Conservation (phyloP, 1,140 invertebrate genomes). For the Probaryconus sp. region DNA sequence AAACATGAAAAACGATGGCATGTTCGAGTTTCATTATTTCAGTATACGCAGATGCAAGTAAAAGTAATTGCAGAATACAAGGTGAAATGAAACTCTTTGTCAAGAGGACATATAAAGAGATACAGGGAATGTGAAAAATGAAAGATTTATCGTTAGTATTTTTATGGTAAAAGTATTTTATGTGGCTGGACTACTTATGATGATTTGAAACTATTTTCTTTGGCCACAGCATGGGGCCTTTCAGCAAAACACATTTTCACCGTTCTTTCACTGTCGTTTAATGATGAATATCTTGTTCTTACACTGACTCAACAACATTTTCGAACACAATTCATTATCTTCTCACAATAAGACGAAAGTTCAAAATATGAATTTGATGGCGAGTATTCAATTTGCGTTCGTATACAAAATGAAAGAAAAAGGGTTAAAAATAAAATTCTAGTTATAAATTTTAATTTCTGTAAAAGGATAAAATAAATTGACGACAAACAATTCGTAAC, state of each 20-base stretch:
- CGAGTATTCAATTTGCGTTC: too few species aligned
- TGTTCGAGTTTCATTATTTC: conserved; percentile 23
- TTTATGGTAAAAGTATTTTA: conserved; percentile 5
- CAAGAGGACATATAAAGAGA: conserved; percentile 20
- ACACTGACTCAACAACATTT: too few species aligned
- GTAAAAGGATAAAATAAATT: too few species aligned
- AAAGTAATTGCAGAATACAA: conserved; percentile 6
- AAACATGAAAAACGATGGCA: conserved; percentile 30
- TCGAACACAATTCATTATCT: too few species aligned
- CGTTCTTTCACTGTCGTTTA: too few species aligned
- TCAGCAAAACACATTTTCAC: neutral
- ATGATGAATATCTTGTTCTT: too few species aligned
- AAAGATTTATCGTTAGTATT: conserved; percentile 4
- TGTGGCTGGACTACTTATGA: neutral
- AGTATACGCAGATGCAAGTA: neutral
- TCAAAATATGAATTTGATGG: too few species aligned
- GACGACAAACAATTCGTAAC: too few species aligned
- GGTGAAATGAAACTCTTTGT: conserved; percentile 1
- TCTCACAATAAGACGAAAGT: too few species aligned
- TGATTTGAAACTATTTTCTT: conserved; percentile 1
- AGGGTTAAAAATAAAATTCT: too few species aligned
- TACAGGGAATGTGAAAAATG: neutral
- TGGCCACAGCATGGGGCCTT: conserved; percentile 3
- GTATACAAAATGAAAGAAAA: too few species aligned
- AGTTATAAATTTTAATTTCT: too few species aligned